These are phyloP conservation scores for Penaeus indicus DNA, from an alignment of 1,140 invertebrate species.

Conservation along the genomic window DNA sequence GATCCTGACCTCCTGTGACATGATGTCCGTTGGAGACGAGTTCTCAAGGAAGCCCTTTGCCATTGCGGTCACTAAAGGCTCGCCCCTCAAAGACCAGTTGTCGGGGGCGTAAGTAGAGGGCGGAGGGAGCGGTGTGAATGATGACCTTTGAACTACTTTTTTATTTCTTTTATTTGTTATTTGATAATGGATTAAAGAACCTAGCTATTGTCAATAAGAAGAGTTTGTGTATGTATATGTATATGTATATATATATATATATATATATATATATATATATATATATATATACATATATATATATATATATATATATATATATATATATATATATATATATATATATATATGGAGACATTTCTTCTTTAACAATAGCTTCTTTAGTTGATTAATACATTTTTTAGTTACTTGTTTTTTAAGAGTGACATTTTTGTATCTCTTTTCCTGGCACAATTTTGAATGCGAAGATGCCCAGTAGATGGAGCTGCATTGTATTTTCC, in stretches of 20 bases:
- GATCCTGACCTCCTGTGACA: constrained; percentile 87
- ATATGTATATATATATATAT: background rate
- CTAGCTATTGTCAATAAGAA: background rate
- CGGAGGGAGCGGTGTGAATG: background rate
- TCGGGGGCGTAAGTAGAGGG: constrained; percentile 60
- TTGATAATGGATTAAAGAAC: background rate
- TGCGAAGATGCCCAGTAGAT: no score
- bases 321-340: constrained; percentile 35
- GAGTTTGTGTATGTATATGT: background rate
- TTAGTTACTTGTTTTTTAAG: background rate
- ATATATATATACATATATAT: background rate
- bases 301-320: constrained; percentile 8
- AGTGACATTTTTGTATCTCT: background rate
- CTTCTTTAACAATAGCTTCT: no score
- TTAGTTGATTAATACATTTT: background rate
- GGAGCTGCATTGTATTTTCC: no score
- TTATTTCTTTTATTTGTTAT: background rate
- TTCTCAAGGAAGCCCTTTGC: constrained; percentile 97
- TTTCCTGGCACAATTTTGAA: no score
- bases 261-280: constrained; percentile 14
- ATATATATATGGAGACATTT: background rate
- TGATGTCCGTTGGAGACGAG: constrained; percentile 90
- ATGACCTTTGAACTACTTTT: background rate
- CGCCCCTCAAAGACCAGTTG: constrained; percentile 76
- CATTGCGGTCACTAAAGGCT: constrained; percentile 94